Evolutionary conservation across 2,888 invertebrate genomes (phyloP).

Genomic region (Cryptus viduatorius): DNA sequence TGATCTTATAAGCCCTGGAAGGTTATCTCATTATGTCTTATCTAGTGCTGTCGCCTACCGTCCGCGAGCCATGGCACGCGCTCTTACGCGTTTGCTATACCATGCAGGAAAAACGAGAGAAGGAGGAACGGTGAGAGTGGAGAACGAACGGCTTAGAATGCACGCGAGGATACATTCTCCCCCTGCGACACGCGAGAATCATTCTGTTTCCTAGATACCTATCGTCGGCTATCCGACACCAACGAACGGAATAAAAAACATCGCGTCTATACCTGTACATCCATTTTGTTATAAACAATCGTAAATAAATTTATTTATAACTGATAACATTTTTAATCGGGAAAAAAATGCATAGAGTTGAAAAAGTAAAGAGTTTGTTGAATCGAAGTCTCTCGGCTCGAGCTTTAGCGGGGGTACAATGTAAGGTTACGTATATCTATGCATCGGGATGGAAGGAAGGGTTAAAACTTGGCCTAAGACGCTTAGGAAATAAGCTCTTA

Average conservation of each 20-base stretch:
- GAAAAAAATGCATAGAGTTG: background rate
- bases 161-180: constrained; percentile 77
- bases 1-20: constrained; percentile 84
- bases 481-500: constrained; percentile 83
- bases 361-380: background rate
- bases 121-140: constrained; percentile 43
- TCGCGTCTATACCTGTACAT: background rate
- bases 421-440: constrained; percentile 38
- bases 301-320: background rate
- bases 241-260: background rate
- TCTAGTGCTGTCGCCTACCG: constrained; percentile 81
- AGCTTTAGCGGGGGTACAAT: background rate
- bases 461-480: constrained; percentile 84
- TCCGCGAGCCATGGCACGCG: constrained; percentile 59
- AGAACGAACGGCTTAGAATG: constrained; percentile 80
- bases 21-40: constrained; percentile 85
- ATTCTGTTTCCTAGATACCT: constrained; percentile 34
- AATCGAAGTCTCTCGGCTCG: background rate
- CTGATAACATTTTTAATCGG: background rate
- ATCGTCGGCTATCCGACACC: background rate
- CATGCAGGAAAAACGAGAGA: constrained; percentile 12
- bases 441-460: constrained; percentile 71
- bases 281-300: background rate
- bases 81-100: constrained; percentile 57
- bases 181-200: constrained; percentile 70